Base-by-base conservation (phyloP, 2,888 invertebrate species). In the Myopa tessellatipennis region DNA sequence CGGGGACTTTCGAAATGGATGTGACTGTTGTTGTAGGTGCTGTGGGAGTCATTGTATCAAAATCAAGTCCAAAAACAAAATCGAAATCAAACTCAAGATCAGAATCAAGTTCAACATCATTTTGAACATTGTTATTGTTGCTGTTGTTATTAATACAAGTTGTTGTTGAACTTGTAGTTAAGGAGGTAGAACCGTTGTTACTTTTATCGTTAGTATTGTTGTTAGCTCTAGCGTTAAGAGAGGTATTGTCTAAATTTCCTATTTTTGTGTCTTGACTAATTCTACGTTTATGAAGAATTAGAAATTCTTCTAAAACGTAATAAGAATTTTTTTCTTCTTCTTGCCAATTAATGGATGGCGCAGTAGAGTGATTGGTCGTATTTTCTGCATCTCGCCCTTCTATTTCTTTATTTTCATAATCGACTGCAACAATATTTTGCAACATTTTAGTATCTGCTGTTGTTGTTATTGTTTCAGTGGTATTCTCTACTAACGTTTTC, bases 41-140 rank as follows among this genome's bases (percentile, higher is more conserved):
- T 38, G 63, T 14, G 10, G 69, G 38, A 5, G 71, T 52, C 38
- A 70, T 69, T 6, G 70, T 50, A 71, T 71, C 76, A 36, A 76
- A 71, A 71, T 71, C 71, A 4, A 76, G 52, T 26, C 71, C 71
- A 69, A 76, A 76, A 16, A 71, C 76, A 71, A 71, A 76, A 38
- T 76, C 76, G 40, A 65, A 76, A 63, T 76, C 76, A 52, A 71
- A 76, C 38, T 71, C 71, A 34, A 76, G 8, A 38, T 65, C 71
- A 10, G 71, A 76, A 40, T 76, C 76, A 12, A 76, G 52, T 52
- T 71, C 76, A 18, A 61, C 60, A 38, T 74, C 67, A 40, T 67
- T 67, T 14, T 36, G 18, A 14, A 36, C 14, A 38, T 68, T n/a
- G 45, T 5, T 36, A 72, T 36, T n/a, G 34, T 45, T n/a, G 18